Evolutionary conservation across 2,797 vertebrate species (phyloP).

Genomic region (Diceros bicornis): DNA sequence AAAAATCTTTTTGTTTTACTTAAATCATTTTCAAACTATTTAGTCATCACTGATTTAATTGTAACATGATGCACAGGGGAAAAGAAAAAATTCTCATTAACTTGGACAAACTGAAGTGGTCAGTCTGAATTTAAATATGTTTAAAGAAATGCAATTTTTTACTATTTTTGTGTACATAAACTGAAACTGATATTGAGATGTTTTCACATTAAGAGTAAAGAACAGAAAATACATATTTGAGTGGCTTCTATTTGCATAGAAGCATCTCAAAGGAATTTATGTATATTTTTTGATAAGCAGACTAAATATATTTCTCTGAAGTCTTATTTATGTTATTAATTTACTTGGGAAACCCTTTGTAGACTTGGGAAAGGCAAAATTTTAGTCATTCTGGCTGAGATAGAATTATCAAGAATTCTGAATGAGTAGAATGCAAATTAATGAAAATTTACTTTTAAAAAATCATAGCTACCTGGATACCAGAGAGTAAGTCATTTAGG

Average conservation of each 20-base stretch:
- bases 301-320: neutral
- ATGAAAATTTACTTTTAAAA: constrained; percentile 36
- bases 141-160: neutral
- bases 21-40: constrained; percentile 41
- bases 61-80: constrained; percentile 23
- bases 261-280: constrained; percentile 49
- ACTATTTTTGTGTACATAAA: constrained; percentile 14
- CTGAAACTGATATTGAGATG: neutral
- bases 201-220: neutral
- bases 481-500: neutral
- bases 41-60: constrained; percentile 62
- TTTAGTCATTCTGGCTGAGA: neutral
- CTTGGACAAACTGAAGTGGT: neutral
- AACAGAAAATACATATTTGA: constrained; percentile 6
- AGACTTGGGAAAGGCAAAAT: constrained; percentile 27
- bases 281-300: constrained; percentile 52
- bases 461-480: neutral
- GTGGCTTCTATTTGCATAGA: neutral
- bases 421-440: constrained; percentile 23
- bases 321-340: constrained; percentile 42
- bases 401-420: constrained; percentile 50
- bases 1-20: constrained; percentile 63
- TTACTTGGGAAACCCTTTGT: constrained; percentile 31
- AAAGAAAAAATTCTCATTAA: constrained; percentile 43
- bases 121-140: constrained; percentile 59